Evolutionary conservation across 2,888 invertebrate species (phyloP).

Genomic region (Eupeodes luniger): DNA sequence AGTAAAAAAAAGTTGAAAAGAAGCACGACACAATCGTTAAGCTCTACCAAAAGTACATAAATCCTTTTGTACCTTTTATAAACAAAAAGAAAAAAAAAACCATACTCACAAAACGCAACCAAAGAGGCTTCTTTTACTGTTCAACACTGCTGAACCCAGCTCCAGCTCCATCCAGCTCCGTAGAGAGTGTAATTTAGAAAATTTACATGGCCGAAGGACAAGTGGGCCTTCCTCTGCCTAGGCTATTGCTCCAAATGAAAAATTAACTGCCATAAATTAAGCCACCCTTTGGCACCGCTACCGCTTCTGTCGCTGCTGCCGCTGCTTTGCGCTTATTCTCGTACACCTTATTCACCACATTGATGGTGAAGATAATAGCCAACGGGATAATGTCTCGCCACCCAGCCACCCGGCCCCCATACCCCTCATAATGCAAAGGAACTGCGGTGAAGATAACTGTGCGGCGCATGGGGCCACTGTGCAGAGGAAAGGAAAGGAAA

Average conservation of each 20-base stretch:
- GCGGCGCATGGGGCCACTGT: not conserved
- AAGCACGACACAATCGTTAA: constrained; percentile 63
- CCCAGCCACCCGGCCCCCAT: not conserved
- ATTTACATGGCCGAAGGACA: constrained; percentile 61
- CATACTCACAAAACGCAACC: constrained; percentile 7
- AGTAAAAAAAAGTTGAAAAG: constrained; percentile 15
- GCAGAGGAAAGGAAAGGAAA: not conserved
- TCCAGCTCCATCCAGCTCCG: not conserved
- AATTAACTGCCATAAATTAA: constrained; percentile 72
- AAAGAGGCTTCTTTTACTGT: not conserved
- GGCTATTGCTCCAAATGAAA: constrained; percentile 62
- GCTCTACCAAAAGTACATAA: constrained; percentile 60
- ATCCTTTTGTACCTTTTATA: constrained; percentile 49
- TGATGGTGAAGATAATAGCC: constrained; percentile 68
- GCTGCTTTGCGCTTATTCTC: constrained; percentile 32
- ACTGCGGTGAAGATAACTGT: not conserved
- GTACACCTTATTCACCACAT: constrained; percentile 71
- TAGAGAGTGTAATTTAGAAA: constrained; percentile 60
- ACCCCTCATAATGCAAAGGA: not conserved
- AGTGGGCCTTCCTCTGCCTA: constrained; percentile 13
- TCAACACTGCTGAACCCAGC: not conserved
- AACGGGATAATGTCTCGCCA: constrained; percentile 58
- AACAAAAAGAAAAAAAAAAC: not conserved
- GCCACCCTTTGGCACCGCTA: constrained; percentile 41
- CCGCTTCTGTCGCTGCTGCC: not conserved